Evolutionary conservation across 2,797 vertebrate species (phyloP), one percentile per base, ranked within the genome.

Genomic region (Darevskia nairensis): DNA sequence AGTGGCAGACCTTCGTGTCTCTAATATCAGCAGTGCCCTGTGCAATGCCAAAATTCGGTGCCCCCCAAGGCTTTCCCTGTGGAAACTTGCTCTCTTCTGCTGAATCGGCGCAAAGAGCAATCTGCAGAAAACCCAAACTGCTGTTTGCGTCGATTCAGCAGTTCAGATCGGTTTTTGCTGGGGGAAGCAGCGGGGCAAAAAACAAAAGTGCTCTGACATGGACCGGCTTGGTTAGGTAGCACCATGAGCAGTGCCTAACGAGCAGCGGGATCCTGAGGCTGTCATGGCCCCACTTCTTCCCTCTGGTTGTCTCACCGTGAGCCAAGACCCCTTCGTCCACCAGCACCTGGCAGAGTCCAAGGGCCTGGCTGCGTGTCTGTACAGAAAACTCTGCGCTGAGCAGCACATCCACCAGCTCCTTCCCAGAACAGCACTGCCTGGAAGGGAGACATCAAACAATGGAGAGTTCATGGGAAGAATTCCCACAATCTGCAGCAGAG

Each of bases 321-420:
- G 96, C 95, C 64, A 99, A 95, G 86, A 98, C 97, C 0, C 98
- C 98, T 92, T 98, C 98, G 1, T 99, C 98, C 95, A 99, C 95
- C 92, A 99, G 92, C 92, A 99, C 98, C 92, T 99, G 99, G 97
- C 98, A 98, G 95, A 99, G 96, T 3, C 99, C 99, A 1, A 98
- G 96, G 0, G 97, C 98, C 89, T 99, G 99, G 94, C 96, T 96
- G 55, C 98, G 97, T 0, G 95, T 98, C 83, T 98, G 98, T 17
- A 98, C 89, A 15, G 96, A 95, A 2, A 97, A 96, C 4, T 97
- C 97, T 17, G 98, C 93, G 82, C 96, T 96, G 95, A 99, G 96
- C 94, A 99, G 92, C 96, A 97, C 98, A 19, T 99, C 98, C 66
- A 98, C 98, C 66, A 99, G 96, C 19, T 99, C 98, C 92, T 97